Conservation (phyloP, 2,113 vertebrate genomes). For the Atherinomorus stipes region DNA sequence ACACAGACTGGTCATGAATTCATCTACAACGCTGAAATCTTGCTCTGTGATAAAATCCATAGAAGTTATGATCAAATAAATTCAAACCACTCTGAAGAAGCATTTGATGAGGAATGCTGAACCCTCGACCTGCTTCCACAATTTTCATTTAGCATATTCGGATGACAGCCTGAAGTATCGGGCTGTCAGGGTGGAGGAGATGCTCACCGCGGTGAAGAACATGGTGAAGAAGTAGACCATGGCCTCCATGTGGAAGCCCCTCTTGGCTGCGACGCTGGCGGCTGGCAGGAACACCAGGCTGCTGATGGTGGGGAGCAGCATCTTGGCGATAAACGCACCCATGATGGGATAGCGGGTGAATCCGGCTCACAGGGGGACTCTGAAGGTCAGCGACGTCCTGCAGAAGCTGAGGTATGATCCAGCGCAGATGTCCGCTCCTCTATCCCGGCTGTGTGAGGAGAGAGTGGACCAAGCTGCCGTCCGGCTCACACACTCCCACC, state of each 20-base stretch:
- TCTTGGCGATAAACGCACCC: conserved; percentile 92
- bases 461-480: conserved; percentile 5
- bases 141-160: too few species aligned
- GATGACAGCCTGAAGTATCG: neutral
- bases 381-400: neutral
- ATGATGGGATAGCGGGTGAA: conserved; percentile 70
- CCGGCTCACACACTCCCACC: neutral
- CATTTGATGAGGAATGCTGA: too few species aligned
- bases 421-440: neutral
- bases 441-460: neutral
- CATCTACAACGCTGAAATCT: too few species aligned
- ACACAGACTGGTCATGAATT: too few species aligned
- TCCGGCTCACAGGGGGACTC: neutral
- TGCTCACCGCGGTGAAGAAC: conserved; percentile 95
- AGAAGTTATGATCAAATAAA: too few species aligned
- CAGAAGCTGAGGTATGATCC: neutral
- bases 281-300: conserved; percentile 92
- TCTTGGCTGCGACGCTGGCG: conserved; percentile 90
- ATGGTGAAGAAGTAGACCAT: conserved; percentile 99
- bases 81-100: too few species aligned
- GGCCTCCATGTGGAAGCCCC: conserved; percentile 97
- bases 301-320: conserved; percentile 94
- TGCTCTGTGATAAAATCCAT: too few species aligned
- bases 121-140: too few species aligned
- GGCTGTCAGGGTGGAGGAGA: neutral